Conservation (phyloP, 1,140 invertebrate species). For the Hetaerina americana region DNA sequence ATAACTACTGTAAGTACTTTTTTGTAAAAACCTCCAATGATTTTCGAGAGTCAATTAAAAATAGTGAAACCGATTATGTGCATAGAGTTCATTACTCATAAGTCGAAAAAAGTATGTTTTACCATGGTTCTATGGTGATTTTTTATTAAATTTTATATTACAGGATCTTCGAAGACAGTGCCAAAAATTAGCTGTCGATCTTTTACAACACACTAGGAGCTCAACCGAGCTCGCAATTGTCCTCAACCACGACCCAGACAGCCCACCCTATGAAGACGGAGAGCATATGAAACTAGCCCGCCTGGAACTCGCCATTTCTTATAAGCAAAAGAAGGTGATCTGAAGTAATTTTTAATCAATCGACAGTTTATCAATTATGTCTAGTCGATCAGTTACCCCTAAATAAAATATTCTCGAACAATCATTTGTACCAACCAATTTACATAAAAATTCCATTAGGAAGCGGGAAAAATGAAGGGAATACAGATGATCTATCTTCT, state of each 20-base stretch:
- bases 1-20: no score
- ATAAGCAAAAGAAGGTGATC: slow-evolving; percentile 81
- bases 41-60: no score
- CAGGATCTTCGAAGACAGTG: slow-evolving; percentile 66
- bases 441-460: no score
- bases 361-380: not conserved
- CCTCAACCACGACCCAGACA: slow-evolving; percentile 68
- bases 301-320: slow-evolving; percentile 76
- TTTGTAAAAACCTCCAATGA: no score
- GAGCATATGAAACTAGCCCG: slow-evolving; percentile 65
- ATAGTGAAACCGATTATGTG: no score
- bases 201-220: slow-evolving; percentile 76
- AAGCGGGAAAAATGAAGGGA: no score
- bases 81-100: no score
- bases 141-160: not conserved
- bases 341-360: no score
- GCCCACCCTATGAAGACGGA: slow-evolving; percentile 47
- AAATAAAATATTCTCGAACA: not conserved
- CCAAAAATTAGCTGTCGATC: slow-evolving; percentile 80
- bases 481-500: no score
- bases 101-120: no score
- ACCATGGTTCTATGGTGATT: no score
- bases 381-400: not conserved
- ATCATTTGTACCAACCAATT: not conserved
- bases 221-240: slow-evolving; percentile 86